Base-by-base conservation (phyloP, 2,113 vertebrate species). In the Sardina pilchardus region DNA sequence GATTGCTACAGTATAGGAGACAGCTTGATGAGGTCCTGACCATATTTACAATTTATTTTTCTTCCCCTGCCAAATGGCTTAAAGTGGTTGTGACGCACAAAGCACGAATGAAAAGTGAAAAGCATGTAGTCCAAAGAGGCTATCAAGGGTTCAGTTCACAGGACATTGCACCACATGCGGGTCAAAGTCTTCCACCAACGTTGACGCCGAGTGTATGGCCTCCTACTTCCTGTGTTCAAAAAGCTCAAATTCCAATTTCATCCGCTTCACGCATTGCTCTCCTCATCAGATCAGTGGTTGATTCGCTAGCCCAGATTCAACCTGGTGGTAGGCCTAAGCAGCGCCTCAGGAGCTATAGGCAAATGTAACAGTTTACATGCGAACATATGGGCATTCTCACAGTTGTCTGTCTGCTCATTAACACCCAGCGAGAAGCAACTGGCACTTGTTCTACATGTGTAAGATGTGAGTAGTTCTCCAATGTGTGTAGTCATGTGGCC, bases 11-110 rank as follows among this genome's bases (percentile, higher is more conserved):
- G 82, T 88, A 87, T 83, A 83, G 83, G 81, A 88, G 53, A 87
- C 88, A 90, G 88, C 85, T 90, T 87, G 86, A 92, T 88, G 83
- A 91, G 56, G 80, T 56, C 1, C 86, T 89, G 34, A 86, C 84
- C 16, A 71, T 87, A 92, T 81, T 87, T 86, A 93, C 90, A 91
- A 19, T 2, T 59, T 59, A 24, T 24, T 59, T 24, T 24, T 43
- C 59, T 78, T 45, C 56, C 84, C 88, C 83, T 80, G 44, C 88
- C 88, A 82, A 85, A 81, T 89, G 90, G 88, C 83, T 19, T 36
- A 78, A 78, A 78, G 71, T 78, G 71, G 84, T 89, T 86, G 78
- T 81, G 88, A 86, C 59, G 89, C 71, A 78, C 30, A 90, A 85
- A 91, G 85, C 81, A 43, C 86, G 81, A 88, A 90, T 87, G 87